Conservation (phyloP, 2,797 vertebrate genomes). For the Dendrocincla fuliginosa region DNA sequence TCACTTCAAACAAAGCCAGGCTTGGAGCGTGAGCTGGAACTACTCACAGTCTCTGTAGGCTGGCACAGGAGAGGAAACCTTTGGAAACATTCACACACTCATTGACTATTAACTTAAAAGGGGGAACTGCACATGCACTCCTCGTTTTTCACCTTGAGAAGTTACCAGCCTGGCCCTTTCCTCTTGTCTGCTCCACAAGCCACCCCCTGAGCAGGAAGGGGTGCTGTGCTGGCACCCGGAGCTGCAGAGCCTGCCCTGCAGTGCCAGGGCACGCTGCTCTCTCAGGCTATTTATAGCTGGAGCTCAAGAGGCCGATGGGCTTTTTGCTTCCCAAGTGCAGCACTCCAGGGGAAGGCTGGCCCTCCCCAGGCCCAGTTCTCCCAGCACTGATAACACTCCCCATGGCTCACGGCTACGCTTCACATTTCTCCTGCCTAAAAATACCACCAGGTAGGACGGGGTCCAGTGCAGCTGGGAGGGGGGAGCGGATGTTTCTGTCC, state of each 20-base stretch:
- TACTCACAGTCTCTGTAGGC: not conserved
- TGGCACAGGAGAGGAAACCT: not conserved
- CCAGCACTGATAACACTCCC: not conserved
- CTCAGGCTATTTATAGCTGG: not conserved
- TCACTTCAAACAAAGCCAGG: not conserved
- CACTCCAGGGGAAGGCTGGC: not conserved
- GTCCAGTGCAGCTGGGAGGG: not conserved
- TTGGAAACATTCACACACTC: not conserved
- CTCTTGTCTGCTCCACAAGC: fast-evolving
- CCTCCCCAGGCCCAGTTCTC: not conserved
- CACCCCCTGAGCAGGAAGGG: not conserved
- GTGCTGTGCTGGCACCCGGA: not conserved
- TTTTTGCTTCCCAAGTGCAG: not conserved
- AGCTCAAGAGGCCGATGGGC: not conserved
- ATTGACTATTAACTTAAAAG: not conserved
- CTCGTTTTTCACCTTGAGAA: not conserved
- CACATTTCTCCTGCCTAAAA: not conserved
- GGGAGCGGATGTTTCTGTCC: not conserved
- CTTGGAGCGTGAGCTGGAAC: not conserved
- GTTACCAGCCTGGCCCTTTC: not conserved
- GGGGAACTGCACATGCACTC: not conserved
- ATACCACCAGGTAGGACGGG: not conserved
- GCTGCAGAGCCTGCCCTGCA: not conserved
- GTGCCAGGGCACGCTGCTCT: not conserved
- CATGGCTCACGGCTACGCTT: not conserved